Base-by-base conservation (phyloP, 1,140 invertebrate genomes). In the Zaprionus lachaisei region DNA sequence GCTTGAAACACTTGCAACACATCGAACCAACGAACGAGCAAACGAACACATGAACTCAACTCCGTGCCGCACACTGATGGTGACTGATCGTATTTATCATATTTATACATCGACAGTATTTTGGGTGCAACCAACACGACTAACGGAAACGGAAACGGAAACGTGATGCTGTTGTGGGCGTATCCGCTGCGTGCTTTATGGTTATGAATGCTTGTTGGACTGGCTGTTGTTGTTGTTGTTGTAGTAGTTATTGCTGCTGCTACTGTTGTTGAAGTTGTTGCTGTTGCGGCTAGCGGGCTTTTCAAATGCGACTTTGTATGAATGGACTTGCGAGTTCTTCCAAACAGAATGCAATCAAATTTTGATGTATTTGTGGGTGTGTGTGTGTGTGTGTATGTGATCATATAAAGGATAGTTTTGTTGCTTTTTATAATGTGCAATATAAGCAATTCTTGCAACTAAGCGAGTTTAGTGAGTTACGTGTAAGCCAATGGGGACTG, bases 101-200 rank as follows among this genome's bases (percentile, higher is more conserved):
- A 49, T 26, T 34, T 20, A 24, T 38, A 38, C 49, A 17, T 31
- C 17, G 44, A 15, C 49, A 37, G 49, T 70, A 47, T 69, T 34
- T 54, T 12, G 34, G 37, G 73, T 76, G 72, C 72, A 58, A 57
- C 60, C 72, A 70, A 71, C 51, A 57, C 51, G 67, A 75, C 41
- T 47, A 69, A 57, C 65, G 26, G 47, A 37, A 74, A 57, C 65
- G 26, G 47, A 37, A 74, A 57, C 67, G 47, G 47, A 54, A 56
- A 71, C 67, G 72, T 58, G 70, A 64, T 76, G 68, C 54, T 72
- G 73, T 60, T 72, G 68, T 72, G 73, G 54, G 31, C 31, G 44
- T 58, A 24, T 67, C 65, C 55, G 80, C 26, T 69, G 82, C 57
- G 71, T 85, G 82, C 77, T 77, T 72, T 76, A 66, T 77, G 69